Conservation (phyloP, 2,113 vertebrate genomes). For the Hippolais icterina region DNA sequence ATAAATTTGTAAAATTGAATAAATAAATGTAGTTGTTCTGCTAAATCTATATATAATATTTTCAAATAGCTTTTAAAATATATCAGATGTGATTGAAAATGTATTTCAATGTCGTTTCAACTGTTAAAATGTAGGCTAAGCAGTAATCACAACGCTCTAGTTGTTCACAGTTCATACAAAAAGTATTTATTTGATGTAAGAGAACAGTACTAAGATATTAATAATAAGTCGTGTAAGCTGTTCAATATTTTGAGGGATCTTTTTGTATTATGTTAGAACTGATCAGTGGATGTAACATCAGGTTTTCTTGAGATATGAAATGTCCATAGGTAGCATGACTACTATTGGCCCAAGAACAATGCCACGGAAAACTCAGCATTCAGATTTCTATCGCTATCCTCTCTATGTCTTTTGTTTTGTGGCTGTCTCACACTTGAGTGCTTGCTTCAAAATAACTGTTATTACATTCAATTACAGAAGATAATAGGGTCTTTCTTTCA, state of each 20-base stretch:
- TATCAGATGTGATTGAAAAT: background rate
- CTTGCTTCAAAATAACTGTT: background rate
- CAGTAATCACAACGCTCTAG: background rate
- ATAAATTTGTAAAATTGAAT: background rate
- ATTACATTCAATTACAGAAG: background rate
- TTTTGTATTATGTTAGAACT: background rate
- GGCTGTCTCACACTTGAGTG: background rate
- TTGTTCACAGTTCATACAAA: background rate
- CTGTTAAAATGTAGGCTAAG: background rate
- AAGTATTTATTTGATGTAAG: background rate
- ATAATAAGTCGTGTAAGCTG: background rate
- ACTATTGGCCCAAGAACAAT: background rate
- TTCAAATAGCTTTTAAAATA: background rate
- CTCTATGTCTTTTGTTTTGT: accelerated
- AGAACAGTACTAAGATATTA: background rate
- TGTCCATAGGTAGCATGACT: background rate
- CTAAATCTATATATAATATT: background rate
- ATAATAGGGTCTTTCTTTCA: background rate
- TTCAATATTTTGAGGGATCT: background rate
- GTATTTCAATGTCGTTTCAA: background rate
- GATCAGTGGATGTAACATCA: background rate
- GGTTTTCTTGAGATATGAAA: background rate
- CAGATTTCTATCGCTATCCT: background rate
- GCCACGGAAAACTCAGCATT: background rate
- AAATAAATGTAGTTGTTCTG: background rate